phyloP scores from a whole-genome alignment of 2,797 vertebrate species.

The Leuciscus waleckii region DNA sequence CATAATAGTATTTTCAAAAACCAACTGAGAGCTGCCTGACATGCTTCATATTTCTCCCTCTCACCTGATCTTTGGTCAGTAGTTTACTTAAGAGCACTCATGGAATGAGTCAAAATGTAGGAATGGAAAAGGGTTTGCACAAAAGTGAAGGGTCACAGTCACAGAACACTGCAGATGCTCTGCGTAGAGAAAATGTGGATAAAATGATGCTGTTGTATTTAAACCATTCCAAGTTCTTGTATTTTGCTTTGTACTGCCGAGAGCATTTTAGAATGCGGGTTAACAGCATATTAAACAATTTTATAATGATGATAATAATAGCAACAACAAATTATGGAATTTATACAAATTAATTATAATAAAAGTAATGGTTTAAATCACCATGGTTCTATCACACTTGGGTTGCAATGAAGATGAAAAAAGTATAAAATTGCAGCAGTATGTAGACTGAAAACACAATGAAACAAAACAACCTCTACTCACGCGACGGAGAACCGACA shows the following conservation, averaged over 20 bases:
- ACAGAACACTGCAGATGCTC: neutral
- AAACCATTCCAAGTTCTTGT: neutral
- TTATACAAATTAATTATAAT: neutral
- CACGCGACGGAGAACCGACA: neutral
- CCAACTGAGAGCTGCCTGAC: neutral
- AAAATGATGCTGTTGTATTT: neutral
- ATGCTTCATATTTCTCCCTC: neutral
- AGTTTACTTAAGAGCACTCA: slow-evolving; percentile 2
- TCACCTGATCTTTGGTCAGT: slow-evolving; percentile 13
- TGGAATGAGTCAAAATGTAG: neutral
- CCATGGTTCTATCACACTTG: neutral
- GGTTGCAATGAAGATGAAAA: neutral
- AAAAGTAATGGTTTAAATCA: neutral
- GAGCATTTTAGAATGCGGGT: neutral
- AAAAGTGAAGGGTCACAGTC: neutral
- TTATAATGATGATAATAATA: neutral
- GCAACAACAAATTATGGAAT: neutral
- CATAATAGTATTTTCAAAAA: slow-evolving; percentile 7
- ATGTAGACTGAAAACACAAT: neutral
- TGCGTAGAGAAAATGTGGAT: neutral
- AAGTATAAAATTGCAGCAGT: neutral
- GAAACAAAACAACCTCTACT: neutral
- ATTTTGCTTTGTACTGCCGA: neutral
- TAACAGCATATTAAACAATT: neutral
- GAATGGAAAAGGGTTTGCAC: slow-evolving; percentile 7